Base-by-base conservation (phyloP, 2,797 vertebrate genomes). In the Bradypus variegatus region DNA sequence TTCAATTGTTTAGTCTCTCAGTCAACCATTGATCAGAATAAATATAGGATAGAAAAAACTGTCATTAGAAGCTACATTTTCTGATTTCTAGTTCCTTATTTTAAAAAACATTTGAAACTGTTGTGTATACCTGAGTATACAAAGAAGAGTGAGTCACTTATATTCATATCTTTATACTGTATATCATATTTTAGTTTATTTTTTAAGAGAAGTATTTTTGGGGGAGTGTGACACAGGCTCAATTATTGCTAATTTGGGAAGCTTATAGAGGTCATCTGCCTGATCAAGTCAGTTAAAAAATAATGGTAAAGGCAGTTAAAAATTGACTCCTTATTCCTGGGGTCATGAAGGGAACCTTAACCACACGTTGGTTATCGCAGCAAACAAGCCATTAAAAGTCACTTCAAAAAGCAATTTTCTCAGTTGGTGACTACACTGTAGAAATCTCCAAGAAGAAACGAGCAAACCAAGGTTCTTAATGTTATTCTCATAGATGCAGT, bases 341-440 rank as follows among this genome's bases (percentile, higher is more conserved):
- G 50, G 76, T 86, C 83, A 60, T 55, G 75, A 41, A 33, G 77
- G 50, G 50, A 50, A 50, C 90, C 75, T 85, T 95, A 87, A 94
- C 79, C 84, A 38, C 11, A 70, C 5, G 65, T 69, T 85, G 79
- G 65, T 69, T 92, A 91, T 81, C 67, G 79, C 67, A 31, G 62
- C 81, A 94, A 94, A 95, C 50, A 95, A 91, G 75, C 33, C 79
- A 69, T 87, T 91, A 88, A 86, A 76, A 79, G 78, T 94, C 81
- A 88, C 81, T 90, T 94, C 33, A 58, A 62, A 81, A 94, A 72
- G 86, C 87, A 89, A 90, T 95, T 88, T 94, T 78, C 83, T 91
- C 86, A 73, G 81, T n/a, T 91, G 83, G 64, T 94, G 79, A 67
- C 92, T 91, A 91, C 50, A 80, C 82, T 86, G 65, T 38, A 79